Evolutionary conservation across 2,113 vertebrate genomes (phyloP).

Genomic region (Protobothrops mucrosquamatus): DNA sequence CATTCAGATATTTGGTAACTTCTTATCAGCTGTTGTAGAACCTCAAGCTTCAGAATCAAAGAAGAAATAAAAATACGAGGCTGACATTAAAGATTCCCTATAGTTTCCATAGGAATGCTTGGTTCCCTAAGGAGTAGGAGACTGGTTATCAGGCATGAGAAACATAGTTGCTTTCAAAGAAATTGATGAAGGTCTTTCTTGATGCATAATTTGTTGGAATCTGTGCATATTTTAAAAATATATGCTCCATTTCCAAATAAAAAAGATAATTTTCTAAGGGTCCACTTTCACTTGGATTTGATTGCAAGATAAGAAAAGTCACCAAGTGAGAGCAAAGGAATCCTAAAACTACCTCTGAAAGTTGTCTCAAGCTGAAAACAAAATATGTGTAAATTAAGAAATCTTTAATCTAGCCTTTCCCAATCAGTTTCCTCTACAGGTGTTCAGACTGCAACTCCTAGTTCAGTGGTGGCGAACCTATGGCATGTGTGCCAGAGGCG

Average conservation of each 20-base stretch:
- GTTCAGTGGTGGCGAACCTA: background rate
- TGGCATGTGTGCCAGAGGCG: too few species aligned
- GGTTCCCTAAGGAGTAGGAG: constrained; percentile 4
- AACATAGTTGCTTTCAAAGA: background rate
- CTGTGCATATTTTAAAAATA: background rate
- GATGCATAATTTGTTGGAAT: background rate
- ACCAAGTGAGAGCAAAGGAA: background rate
- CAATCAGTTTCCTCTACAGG: background rate
- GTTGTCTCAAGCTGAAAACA: background rate
- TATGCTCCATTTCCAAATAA: background rate
- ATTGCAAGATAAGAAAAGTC: background rate
- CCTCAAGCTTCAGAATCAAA: constrained; percentile 16
- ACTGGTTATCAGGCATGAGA: background rate
- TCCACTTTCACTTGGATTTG: background rate
- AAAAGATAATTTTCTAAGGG: background rate
- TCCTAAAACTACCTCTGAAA: background rate
- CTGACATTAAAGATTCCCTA: background rate
- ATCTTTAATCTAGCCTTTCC: background rate
- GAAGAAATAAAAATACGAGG: background rate
- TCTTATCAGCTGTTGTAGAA: background rate
- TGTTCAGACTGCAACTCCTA: background rate
- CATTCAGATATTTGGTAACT: background rate
- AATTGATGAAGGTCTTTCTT: background rate
- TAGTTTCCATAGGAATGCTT: background rate
- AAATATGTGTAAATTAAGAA: background rate